Base-by-base conservation (phyloP, 2,113 vertebrate species). In the Neotragus moschatus region DNA sequence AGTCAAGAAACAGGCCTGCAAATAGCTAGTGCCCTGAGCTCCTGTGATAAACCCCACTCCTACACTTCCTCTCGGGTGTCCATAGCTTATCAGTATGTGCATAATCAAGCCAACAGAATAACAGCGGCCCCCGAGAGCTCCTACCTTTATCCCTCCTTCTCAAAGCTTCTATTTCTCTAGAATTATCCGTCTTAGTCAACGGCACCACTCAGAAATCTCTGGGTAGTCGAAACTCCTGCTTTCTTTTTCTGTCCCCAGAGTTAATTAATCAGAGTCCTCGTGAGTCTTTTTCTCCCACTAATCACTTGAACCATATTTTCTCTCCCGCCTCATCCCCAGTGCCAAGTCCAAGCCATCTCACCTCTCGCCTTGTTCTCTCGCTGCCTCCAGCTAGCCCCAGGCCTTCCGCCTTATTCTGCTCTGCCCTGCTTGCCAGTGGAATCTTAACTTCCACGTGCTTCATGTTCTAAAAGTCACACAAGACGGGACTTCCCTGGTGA, bases 221-320 rank as follows among this genome's bases (percentile, higher is more conserved):
- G 0, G 2, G 47, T 3, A 2, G 36, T 28, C 11, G 1, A 45
- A 15, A 3, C 8, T 16, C 36, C 84, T 6, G 19, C 28, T 33
- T 85, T 47, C 66, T 43, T 21, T 70, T 55, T 47, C 15, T 1
- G 26, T 16, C 15, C 17, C 7, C 19, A 7, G 2, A 1, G 70
- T 11, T 7, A 6, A 49, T 10, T 2, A 15, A 36, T 33, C 81
- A 0, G 0, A 43, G 60, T 17, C 60, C 73, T 3, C 0, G 0
- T 1, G 17, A 77, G 15, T 49, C 56, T 25, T 47, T 80, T 26
- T 51, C 60, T n/a, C 39, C 1, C n/a, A 3, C 1, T 23, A 45
- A 28, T 43, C 81, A 14, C 85, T 25, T 21, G 33, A 23, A 21
- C 13, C 0, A 7, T 3, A 33, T n/a, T 84, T 21, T 17, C 13